These are phyloP conservation scores for Watsonalla cultraria DNA, from an alignment of 2,888 invertebrate genomes.

Conservation along the genomic window DNA sequence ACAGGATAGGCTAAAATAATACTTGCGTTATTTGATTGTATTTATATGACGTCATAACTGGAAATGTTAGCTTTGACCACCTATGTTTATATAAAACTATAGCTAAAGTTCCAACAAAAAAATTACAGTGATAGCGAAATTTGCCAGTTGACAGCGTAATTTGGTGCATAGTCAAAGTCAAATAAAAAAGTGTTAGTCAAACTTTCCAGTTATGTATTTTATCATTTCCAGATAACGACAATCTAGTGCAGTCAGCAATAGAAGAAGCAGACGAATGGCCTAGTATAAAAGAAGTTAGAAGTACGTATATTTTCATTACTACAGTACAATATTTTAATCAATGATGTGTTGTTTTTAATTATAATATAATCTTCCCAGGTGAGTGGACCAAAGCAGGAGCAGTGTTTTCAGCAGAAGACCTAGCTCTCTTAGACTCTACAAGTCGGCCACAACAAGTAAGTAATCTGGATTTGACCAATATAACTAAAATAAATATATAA, in stretches of 20 bases:
- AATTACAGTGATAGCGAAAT: no score
- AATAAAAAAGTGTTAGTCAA: no score
- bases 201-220: constrained; percentile 2
- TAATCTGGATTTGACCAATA: background rate
- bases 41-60: no score
- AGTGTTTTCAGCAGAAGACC: constrained; percentile 71
- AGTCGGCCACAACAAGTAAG: constrained; percentile 58
- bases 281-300: constrained; percentile 68
- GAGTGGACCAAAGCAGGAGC: constrained; percentile 71
- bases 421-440: constrained; percentile 65
- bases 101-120: no score
- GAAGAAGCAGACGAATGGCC: constrained; percentile 70
- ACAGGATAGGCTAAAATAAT: no score
- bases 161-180: no score
- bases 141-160: no score
- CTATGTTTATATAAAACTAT: no score
- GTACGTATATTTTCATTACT: constrained; percentile 28
- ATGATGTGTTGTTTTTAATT: background rate
- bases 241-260: constrained; percentile 41
- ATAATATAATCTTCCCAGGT: constrained; percentile 28
- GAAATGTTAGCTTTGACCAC: no score
- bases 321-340: background rate
- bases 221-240: constrained; percentile 50
- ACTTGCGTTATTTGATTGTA: no score
- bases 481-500: no score